phyloP scores from a whole-genome alignment of 2,888 invertebrate species.

The Perithous albicinctus region DNA sequence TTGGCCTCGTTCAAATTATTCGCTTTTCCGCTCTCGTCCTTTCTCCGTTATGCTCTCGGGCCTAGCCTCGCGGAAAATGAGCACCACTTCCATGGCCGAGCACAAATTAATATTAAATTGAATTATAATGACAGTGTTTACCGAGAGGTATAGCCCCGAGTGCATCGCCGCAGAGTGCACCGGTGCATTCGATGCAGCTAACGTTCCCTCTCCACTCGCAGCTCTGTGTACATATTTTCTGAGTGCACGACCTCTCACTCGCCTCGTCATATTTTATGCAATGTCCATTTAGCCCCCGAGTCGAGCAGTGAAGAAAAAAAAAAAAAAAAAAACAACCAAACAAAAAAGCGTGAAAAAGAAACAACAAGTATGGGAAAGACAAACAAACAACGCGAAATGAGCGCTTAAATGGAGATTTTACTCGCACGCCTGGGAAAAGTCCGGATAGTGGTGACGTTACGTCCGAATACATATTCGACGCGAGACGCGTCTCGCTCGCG shows the following conservation, averaged over 20 bases:
- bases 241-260: conserved; percentile 64
- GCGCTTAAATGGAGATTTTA: conserved; percentile 18
- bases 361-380: conserved; percentile 17
- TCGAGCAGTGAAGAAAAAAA: conserved; percentile 6
- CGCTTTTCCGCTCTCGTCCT: conserved; percentile 9
- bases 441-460: neutral
- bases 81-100: conserved; percentile 72
- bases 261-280: conserved; percentile 72
- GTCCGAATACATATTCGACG: neutral
- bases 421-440: conserved; percentile 39
- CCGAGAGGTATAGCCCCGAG: conserved; percentile 70
- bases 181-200: conserved; percentile 43
- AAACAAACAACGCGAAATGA: conserved; percentile 42
- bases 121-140: conserved; percentile 80
- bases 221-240: conserved; percentile 55
- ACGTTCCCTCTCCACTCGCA: conserved; percentile 47
- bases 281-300: conserved; percentile 64
- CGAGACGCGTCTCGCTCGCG: neutral
- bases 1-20: conserved; percentile 5
- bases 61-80: conserved; percentile 65
- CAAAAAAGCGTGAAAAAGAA: neutral
- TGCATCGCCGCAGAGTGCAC: conserved; percentile 59
- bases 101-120: conserved; percentile 80
- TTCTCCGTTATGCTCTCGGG: neutral
- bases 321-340: conserved; percentile 24